Conservation (phyloP, 2,797 vertebrate species). For the Fratercula arctica region DNA sequence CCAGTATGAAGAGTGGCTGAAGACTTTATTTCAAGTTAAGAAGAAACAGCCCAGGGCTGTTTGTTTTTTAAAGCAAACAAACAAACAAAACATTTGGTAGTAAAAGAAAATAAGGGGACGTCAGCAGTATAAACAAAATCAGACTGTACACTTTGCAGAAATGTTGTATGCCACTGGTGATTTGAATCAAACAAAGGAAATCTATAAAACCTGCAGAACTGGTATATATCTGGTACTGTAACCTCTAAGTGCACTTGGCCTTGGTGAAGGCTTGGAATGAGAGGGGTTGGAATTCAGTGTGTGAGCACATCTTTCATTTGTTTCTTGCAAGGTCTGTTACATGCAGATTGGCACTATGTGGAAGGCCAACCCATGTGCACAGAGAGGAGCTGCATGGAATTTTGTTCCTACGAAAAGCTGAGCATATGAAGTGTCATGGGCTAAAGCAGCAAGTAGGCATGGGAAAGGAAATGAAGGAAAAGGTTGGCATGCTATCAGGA, state of each 20-base stretch:
- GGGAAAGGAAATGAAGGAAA: background rate
- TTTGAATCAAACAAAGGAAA: background rate
- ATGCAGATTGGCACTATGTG: background rate
- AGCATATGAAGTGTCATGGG: background rate
- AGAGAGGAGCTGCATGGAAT: background rate
- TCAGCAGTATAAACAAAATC: background rate
- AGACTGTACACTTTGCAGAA: background rate
- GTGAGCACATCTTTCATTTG: background rate
- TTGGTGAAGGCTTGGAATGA: background rate
- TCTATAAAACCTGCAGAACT: background rate
- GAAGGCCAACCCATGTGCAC: background rate
- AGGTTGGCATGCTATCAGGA: background rate
- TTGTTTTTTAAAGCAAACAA: background rate
- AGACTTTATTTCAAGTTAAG: background rate
- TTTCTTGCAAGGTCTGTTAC: background rate
- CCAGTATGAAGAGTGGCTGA: background rate
- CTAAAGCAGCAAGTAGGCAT: background rate
- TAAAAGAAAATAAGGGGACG: background rate
- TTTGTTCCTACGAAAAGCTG: background rate
- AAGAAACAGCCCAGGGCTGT: background rate
- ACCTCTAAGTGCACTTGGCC: background rate
- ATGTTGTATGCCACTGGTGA: background rate
- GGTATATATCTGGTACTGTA: background rate
- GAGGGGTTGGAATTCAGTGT: background rate
- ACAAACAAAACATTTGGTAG: background rate